Conservation (phyloP, 64 coral and sea anemone genomes). For the Montipora efflorescens region DNA sequence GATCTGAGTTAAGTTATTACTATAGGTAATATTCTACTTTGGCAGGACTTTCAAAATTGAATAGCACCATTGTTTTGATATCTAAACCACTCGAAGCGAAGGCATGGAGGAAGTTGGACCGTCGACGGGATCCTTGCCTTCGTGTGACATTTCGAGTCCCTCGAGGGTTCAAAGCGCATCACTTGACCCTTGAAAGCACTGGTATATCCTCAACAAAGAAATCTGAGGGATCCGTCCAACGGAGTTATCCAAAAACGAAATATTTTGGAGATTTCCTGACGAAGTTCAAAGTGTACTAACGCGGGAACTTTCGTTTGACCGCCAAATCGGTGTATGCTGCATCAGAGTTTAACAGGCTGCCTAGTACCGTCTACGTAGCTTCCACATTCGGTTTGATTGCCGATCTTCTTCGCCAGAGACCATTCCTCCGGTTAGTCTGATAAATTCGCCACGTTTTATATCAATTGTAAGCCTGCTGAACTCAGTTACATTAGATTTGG, state of each 20-base stretch:
- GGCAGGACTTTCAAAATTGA: too few relatives aligned
- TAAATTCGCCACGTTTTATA: conserved; percentile 10
- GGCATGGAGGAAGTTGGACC: too few relatives aligned
- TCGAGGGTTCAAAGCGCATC: conserved; percentile 23
- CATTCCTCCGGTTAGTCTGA: conserved; percentile 7
- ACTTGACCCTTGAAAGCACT: conserved; percentile 24
- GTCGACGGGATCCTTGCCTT: not conserved
- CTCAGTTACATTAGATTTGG: conserved; percentile 13
- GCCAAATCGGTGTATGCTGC: conserved; percentile 3
- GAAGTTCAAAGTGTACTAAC: not conserved
- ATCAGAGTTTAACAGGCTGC: too few relatives aligned
- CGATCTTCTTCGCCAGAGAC: conserved; percentile 23
- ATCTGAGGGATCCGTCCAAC: conserved; percentile 18
- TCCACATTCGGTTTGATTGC: conserved; percentile 31
- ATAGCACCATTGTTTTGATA: too few relatives aligned
- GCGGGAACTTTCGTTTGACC: not conserved
- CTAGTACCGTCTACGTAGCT: not conserved
- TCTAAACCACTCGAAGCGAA: too few relatives aligned
- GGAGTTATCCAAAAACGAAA: conserved; percentile 26
- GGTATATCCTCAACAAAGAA: conserved; percentile 23
- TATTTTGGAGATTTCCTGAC: conserved; percentile 39
- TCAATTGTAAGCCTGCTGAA: conserved; percentile 13
- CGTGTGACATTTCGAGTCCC: not conserved
- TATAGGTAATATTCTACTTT: too few relatives aligned
- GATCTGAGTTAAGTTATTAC: too few relatives aligned